phyloP scores from a whole-genome alignment of 1,140 invertebrate species.

The Drosophila lacertosa region DNA sequence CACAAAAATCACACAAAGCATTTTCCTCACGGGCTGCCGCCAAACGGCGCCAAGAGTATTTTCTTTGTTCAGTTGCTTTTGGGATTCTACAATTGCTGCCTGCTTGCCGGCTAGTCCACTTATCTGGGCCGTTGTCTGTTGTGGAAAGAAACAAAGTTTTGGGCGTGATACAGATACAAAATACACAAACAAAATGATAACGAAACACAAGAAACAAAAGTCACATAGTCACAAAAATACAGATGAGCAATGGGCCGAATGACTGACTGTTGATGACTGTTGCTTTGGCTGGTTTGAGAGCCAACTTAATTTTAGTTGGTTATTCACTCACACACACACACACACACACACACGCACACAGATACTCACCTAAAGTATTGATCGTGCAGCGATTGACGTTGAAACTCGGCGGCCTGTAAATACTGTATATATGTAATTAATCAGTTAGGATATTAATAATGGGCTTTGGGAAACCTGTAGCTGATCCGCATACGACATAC shows the following conservation, averaged over 20 bases:
- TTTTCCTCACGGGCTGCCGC: constrained; percentile 60
- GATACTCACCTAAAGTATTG: constrained; percentile 83
- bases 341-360: too few relatives aligned
- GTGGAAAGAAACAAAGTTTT: constrained; percentile 52
- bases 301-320: not conserved
- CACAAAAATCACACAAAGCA: constrained; percentile 80
- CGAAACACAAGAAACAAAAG: constrained; percentile 52
- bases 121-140: constrained; percentile 84
- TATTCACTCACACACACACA: too few relatives aligned
- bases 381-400: constrained; percentile 83
- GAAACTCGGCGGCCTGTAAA: constrained; percentile 84
- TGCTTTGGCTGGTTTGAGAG: too few relatives aligned
- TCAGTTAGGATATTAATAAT: constrained; percentile 61
- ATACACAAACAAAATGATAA: constrained; percentile 44
- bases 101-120: constrained; percentile 65
- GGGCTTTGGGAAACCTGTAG: constrained; percentile 82
- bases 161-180: constrained; percentile 64
- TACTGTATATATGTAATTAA: constrained; percentile 84
- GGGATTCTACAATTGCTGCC: constrained; percentile 63
- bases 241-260: constrained; percentile 29
- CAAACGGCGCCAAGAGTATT: constrained; percentile 51
- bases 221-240: constrained; percentile 39
- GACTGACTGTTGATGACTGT: constrained; percentile 53
- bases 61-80: constrained; percentile 79
- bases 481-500: constrained; percentile 84